Base-by-base conservation (phyloP, 2,888 invertebrate species). In the Machimus atricapillus region DNA sequence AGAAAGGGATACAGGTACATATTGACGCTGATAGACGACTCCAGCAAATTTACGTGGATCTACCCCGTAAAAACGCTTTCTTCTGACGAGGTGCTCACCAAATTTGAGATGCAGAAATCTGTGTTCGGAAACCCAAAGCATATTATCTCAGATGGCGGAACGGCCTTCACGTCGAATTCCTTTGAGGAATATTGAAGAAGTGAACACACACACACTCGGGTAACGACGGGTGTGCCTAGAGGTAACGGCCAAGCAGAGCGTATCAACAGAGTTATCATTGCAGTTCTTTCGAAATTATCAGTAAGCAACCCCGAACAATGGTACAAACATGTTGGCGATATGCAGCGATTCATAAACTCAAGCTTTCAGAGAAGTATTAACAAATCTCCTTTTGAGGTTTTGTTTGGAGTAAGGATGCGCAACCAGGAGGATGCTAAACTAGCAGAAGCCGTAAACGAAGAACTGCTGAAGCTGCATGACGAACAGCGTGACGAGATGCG, bases 211-310 rank as follows among this genome's bases (percentile, higher is more conserved):
- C 91, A 91, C 85, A 37, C 89, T 0, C 27, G 74, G 6, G 90
- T 91, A 4, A 88, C 88, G 7, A 89, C 87, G 7, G 89, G 91
- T 12, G 85, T 91, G 7, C 91, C 92, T 23, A 74, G 91, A 73
- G 90, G 90, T 6, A 91, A 92, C 87, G 91, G 91, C 0, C 91
- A 92, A 85, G 90, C 90, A 0, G 91, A 91, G 73, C 88, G 91
- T 3, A 87, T 91, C 0, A 90, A 92, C 87, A 81, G 89, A 2
- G 31, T 31, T 0, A 89, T 91, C 3, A 90, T 91, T 78, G 87
- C 91, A 0, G 87, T 91, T 5, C 73, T 91, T 5, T 89, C 91
- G 0, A 92, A 92, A 85, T 43, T 92, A 8, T 88, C 90, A 7
- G 86, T 90, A 0, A 89, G 90, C 9, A 89, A 91, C 16, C 90